phyloP scores from a whole-genome alignment of 2,797 vertebrate genomes.

The Notolabrus celidotus region DNA sequence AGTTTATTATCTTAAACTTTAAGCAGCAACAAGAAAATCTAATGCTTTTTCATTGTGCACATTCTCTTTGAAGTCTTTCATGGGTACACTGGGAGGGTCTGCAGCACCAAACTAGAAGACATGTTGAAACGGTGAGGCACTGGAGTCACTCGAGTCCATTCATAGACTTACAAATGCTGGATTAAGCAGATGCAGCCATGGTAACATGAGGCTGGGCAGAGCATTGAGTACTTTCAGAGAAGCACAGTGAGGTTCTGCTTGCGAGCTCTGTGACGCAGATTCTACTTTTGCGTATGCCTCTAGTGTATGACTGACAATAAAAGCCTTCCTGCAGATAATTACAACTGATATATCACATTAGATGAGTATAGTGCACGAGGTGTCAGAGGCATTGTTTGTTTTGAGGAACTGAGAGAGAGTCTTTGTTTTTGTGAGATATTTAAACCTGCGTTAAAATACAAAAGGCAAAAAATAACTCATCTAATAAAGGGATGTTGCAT shows the following conservation, averaged over 20 bases:
- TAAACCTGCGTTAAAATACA: not conserved
- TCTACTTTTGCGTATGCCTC: slow-evolving; percentile 67
- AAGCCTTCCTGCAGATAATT: slow-evolving; percentile 53
- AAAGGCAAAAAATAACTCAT: slow-evolving; percentile 8
- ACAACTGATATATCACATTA: slow-evolving; percentile 51
- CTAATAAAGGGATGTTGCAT: slow-evolving; percentile 9
- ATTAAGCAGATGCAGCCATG: slow-evolving; percentile 79
- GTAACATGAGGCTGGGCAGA: slow-evolving; percentile 75
- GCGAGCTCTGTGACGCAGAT: slow-evolving; percentile 74
- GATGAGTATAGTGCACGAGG: slow-evolving; percentile 23
- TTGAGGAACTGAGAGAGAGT: not conserved
- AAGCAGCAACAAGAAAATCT: slow-evolving; percentile 7
- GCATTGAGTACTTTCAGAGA: slow-evolving; percentile 71
- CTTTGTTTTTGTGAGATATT: slow-evolving; percentile 8
- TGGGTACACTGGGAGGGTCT: slow-evolving; percentile 7
- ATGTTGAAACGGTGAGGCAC: slow-evolving; percentile 53
- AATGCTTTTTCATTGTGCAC: too few species aligned
- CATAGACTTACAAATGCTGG: slow-evolving; percentile 71
- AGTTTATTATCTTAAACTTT: not conserved
- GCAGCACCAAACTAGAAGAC: slow-evolving; percentile 34
- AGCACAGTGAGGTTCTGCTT: slow-evolving; percentile 69
- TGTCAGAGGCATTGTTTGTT: not conserved
- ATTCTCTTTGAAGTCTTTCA: too few species aligned
- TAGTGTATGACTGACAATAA: slow-evolving; percentile 47
- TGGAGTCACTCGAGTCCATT: slow-evolving; percentile 69